phyloP scores from a whole-genome alignment of 2,113 vertebrate species.

The Dicrurus megarhynchus region DNA sequence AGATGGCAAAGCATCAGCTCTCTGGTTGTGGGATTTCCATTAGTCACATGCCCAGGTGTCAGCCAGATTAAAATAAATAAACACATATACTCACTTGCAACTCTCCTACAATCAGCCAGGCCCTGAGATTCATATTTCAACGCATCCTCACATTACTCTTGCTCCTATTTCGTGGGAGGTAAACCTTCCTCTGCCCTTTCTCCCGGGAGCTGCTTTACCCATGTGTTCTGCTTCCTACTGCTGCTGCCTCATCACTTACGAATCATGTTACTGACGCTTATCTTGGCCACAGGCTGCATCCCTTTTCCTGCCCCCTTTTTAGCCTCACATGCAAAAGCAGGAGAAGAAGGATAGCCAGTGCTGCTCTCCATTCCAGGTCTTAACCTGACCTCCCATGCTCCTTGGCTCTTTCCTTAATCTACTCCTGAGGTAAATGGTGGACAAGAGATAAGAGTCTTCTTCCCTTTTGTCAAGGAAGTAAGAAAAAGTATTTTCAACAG shows the following conservation, averaged over 20 bases:
- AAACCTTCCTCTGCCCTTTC: neutral
- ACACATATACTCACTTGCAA: neutral
- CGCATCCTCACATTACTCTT: neutral
- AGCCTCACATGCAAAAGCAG: neutral
- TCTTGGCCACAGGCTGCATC: neutral
- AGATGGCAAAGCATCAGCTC: neutral
- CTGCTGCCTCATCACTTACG: neutral
- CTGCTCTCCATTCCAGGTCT: neutral
- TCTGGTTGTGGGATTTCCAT: neutral
- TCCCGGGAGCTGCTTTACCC: neutral
- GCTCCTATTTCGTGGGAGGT: neutral
- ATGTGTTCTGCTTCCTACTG: neutral
- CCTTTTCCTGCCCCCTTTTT: neutral
- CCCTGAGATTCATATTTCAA: neutral
- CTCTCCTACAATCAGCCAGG: neutral
- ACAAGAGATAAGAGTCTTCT: neutral
- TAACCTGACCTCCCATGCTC: neutral
- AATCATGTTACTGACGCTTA: neutral
- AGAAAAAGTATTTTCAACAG: neutral
- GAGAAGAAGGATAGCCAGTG: neutral
- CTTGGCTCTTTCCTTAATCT: neutral
- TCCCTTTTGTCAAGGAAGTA: neutral
- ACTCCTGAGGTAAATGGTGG: neutral
- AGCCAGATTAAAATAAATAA: neutral
- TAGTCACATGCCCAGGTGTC: neutral